Conservation (phyloP, 2,888 invertebrate genomes). For the Standfussiana lucernea region DNA sequence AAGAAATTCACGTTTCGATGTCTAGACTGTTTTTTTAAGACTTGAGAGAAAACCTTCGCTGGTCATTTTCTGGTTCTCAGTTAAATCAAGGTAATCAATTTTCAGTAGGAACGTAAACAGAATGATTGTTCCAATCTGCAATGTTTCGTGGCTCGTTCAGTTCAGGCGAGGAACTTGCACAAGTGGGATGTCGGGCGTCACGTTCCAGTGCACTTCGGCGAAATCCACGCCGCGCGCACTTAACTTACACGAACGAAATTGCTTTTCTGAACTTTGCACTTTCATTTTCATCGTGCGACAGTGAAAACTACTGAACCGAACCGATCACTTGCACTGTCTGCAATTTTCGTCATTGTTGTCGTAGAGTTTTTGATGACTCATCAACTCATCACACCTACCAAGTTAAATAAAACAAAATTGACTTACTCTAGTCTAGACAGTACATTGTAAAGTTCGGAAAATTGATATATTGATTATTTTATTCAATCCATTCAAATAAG, state of each 20-base stretch:
- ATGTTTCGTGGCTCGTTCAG: slow-evolving; percentile 70
- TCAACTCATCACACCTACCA: slow-evolving; percentile 8
- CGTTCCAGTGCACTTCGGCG: slow-evolving; percentile 82
- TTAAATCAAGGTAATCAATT: slow-evolving; percentile 13
- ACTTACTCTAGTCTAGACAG: slow-evolving; percentile 9
- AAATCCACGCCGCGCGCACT: slow-evolving; percentile 73
- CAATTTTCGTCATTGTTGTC: slow-evolving; percentile 33
- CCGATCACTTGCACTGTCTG: slow-evolving; percentile 58
- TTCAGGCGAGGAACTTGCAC: slow-evolving; percentile 79
- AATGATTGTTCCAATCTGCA: slow-evolving; percentile 40
- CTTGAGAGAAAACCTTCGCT: slow-evolving; percentile 26
- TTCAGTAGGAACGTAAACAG: slow-evolving; percentile 20
- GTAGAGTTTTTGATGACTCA: slow-evolving; percentile 11
- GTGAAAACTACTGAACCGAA: slow-evolving; percentile 62
- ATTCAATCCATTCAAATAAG: not conserved
- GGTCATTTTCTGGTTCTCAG: slow-evolving; percentile 8
- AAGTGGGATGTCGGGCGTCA: slow-evolving; percentile 82
- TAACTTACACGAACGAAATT: slow-evolving; percentile 69
- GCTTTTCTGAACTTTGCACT: slow-evolving; percentile 76
- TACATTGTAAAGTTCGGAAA: slow-evolving; percentile 2
- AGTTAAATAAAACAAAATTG: slow-evolving; percentile 18
- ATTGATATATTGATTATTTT: not conserved
- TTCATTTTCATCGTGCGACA: slow-evolving; percentile 74
- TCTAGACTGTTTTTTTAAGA: slow-evolving; percentile 54
- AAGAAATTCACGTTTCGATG: slow-evolving; percentile 52